Evolutionary conservation across 2,113 vertebrate genomes (phyloP).

Genomic region (Nesoenas mayeri): DNA sequence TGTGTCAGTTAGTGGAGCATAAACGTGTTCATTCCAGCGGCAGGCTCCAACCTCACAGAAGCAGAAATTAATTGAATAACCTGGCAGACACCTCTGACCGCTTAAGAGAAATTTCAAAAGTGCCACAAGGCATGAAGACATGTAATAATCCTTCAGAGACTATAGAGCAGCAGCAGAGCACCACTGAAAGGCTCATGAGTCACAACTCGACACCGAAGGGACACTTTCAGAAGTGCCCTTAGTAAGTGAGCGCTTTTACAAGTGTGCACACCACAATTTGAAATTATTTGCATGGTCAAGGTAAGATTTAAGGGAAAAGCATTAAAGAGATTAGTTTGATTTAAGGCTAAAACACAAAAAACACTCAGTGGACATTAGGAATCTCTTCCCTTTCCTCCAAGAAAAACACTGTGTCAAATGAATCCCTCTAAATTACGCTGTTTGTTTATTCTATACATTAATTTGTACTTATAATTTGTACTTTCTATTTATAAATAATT

Average conservation of each 20-base stretch:
- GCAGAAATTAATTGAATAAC: background rate
- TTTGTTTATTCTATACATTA: background rate
- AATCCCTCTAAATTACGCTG: background rate
- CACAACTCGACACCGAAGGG: background rate
- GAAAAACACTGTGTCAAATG: background rate
- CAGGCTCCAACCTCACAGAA: background rate
- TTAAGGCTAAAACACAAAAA: background rate
- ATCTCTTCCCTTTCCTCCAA: background rate
- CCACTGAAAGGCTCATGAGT: background rate
- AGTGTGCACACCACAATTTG: background rate
- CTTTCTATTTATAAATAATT: background rate
- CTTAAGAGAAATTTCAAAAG: conserved; percentile 6
- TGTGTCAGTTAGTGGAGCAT: background rate
- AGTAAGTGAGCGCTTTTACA: background rate
- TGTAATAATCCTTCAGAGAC: background rate
- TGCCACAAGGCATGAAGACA: background rate
- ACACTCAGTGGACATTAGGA: background rate
- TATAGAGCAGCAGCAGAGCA: background rate
- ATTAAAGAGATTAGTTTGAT: background rate
- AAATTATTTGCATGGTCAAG: background rate
- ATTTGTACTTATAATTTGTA: background rate
- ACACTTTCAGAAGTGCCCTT: background rate
- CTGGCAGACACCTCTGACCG: background rate
- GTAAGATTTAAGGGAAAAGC: background rate
- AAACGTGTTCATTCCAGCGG: background rate